These are phyloP conservation scores for Neodontobutis hainanensis DNA, from an alignment of 2,113 vertebrate species.

Conservation along the genomic window DNA sequence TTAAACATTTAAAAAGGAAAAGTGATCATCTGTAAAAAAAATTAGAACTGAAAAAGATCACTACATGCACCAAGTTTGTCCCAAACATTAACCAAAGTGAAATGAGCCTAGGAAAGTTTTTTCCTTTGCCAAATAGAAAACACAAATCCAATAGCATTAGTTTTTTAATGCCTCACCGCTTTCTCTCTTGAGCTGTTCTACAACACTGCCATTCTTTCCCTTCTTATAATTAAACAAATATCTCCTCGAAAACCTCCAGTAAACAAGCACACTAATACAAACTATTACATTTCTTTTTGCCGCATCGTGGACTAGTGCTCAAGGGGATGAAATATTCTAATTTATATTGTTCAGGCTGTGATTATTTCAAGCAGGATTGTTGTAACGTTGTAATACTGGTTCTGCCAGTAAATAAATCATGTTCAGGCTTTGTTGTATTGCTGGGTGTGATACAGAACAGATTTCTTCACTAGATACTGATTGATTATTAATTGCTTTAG, in stretches of 20 bases:
- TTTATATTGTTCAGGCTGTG: conserved; percentile 35
- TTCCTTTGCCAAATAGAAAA: conserved; percentile 16
- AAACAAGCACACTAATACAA: conserved; percentile 56
- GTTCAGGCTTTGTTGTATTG: background rate
- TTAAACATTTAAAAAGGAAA: too few relatives aligned
- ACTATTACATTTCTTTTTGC: conserved; percentile 36
- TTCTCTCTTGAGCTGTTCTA: conserved; percentile 33
- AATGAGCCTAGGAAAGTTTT: conserved; percentile 7
- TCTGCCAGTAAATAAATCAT: conserved; percentile 16
- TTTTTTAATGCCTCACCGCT: conserved; percentile 34
- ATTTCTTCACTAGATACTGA: background rate
- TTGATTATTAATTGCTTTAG: too few relatives aligned
- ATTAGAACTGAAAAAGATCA: background rate
- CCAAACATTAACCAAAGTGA: background rate
- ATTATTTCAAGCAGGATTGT: conserved; percentile 28
- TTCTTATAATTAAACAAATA: conserved; percentile 58
- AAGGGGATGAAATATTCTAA: conserved; percentile 23
- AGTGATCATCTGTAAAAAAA: too few relatives aligned
- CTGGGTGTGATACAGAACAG: background rate
- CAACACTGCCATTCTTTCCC: conserved; percentile 10
- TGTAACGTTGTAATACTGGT: conserved; percentile 12
- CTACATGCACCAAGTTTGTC: background rate
- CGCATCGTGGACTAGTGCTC: conserved; percentile 28
- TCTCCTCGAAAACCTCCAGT: conserved; percentile 37
- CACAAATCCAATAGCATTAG: conserved; percentile 20